phyloP scores from a whole-genome alignment of 2,113 vertebrate genomes.

The Anoplopoma fimbria region DNA sequence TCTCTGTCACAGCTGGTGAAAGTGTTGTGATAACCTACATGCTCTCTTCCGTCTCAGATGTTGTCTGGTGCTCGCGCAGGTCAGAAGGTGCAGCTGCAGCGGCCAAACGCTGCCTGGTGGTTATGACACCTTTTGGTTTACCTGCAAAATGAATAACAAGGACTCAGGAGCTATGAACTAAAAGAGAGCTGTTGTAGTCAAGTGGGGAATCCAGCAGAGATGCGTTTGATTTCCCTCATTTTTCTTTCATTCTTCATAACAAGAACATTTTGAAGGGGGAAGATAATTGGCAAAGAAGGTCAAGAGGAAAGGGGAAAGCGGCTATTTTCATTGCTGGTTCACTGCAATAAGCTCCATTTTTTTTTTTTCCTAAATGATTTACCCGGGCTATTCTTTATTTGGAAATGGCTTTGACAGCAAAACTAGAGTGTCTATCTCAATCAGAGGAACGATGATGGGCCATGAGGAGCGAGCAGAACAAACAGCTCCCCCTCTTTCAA shows the following conservation, averaged over 20 bases:
- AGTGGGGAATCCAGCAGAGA: conserved; percentile 14
- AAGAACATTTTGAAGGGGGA: conserved; percentile 41
- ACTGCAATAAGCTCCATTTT: conserved; percentile 41
- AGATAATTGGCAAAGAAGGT: conserved; percentile 51
- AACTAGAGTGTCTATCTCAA: conserved; percentile 64
- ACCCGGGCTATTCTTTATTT: conserved; percentile 57
- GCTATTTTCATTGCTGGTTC: conserved; percentile 69
- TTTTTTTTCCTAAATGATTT: conserved; percentile 55
- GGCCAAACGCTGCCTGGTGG: neutral
- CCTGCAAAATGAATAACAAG: conserved; percentile 17
- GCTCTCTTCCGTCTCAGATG: conserved; percentile 36
- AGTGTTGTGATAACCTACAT: conserved; percentile 54
- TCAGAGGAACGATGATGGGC: conserved; percentile 60
- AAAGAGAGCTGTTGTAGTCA: neutral
- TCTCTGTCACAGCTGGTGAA: conserved; percentile 54
- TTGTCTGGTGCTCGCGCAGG: conserved; percentile 27
- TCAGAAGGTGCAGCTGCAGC: conserved; percentile 23
- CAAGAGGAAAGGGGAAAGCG: conserved; percentile 39
- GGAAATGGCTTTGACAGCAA: conserved; percentile 69
- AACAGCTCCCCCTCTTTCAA: conserved; percentile 69
- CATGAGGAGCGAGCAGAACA: conserved; percentile 60
- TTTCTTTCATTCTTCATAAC: conserved; percentile 39
- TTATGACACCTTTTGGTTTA: conserved; percentile 27
- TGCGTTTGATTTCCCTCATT: conserved; percentile 6
- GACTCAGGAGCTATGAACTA: neutral